These are phyloP conservation scores for Blastobasis adustella DNA, from an alignment of 2,888 invertebrate species.

Conservation along the genomic window DNA sequence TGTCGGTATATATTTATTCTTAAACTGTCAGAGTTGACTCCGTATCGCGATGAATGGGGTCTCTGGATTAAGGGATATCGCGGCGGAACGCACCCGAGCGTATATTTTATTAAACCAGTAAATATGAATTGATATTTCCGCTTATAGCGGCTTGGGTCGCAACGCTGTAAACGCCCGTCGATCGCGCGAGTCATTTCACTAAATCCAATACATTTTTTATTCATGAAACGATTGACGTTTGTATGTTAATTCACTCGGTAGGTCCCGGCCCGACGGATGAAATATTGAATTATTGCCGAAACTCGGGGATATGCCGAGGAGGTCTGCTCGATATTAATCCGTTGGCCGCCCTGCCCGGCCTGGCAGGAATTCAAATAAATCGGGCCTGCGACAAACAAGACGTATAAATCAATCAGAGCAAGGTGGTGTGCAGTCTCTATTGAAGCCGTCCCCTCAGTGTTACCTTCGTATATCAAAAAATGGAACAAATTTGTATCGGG, in stretches of 20 bases:
- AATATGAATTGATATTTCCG: constrained; percentile 52
- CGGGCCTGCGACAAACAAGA: constrained; percentile 73
- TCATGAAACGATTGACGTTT: constrained; percentile 75
- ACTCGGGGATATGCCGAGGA: constrained; percentile 66
- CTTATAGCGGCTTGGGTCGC: constrained; percentile 46
- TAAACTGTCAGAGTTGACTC: no score
- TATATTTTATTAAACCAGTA: constrained; percentile 20
- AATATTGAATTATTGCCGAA: constrained; percentile 73
- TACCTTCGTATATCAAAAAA: constrained; percentile 39
- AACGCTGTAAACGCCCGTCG: constrained; percentile 43
- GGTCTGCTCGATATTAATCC: constrained; percentile 72
- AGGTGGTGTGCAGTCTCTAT: constrained; percentile 68
- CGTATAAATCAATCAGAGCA: constrained; percentile 73
- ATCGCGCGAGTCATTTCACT: constrained; percentile 65
- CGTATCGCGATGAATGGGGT: no score
- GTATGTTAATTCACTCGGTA: constrained; percentile 71
- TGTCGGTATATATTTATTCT: no score
- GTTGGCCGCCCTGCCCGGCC: constrained; percentile 58
- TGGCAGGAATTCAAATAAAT: constrained; percentile 76
- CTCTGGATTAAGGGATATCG: constrained; percentile 4
- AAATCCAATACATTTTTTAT: constrained; percentile 76
- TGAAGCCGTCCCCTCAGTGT: constrained; percentile 33
- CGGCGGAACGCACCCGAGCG: constrained; percentile 8
- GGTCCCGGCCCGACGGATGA: constrained; percentile 66
- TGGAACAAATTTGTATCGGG: constrained; percentile 64